Base-by-base conservation (phyloP, 2,113 vertebrate species). In the Thryonomys swinderianus region DNA sequence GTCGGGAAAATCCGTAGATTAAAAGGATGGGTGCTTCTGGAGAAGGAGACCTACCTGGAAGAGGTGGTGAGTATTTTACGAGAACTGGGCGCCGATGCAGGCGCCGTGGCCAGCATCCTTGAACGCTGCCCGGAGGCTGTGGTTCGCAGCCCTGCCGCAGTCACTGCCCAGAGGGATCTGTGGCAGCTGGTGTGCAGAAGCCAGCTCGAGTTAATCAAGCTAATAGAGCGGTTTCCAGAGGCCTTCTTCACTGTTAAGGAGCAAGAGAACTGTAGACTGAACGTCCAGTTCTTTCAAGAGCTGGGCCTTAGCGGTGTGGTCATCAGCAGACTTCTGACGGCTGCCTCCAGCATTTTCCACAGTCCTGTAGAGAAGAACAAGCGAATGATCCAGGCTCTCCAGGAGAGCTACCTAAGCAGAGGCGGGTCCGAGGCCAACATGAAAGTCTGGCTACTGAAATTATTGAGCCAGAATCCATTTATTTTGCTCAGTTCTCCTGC, bases 381-480 rank as follows among this genome's bases (percentile, higher is more conserved):
- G 96, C 84, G 97, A 0, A 93, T 99, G 96, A 98, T 99, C 78
- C 74, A 96, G 91, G 98, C 98, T 20, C 98, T 99, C 59, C 99
- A 99, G 87, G 98, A 97, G 37, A 98, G 95, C 89, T 99, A 99
- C 69, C 97, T 97, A 94, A 98, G 98, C 71, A 98, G 99, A 34
- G 99, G 99, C 0, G 99, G 99, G 32, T 98, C 98, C 2, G 97
- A 99, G 34, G 97, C 98, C 86, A 99, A 99, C 94, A 98, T 99
- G 98, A 99, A 98, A 96, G 97, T 98, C 81, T 99, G 99, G 99
- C 98, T 99, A 76, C 98, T 99, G 85, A 99, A 99, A 96, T 97
- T 99, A 84, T 96, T 99, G 95, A 99, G 98, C 97, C 99, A 99
- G 97, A 99, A 99, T 96, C 99, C 99, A 1, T 99, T 99, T 97